Evolutionary conservation across 2,888 invertebrate genomes (phyloP).

Genomic region (Protonemura montana): DNA sequence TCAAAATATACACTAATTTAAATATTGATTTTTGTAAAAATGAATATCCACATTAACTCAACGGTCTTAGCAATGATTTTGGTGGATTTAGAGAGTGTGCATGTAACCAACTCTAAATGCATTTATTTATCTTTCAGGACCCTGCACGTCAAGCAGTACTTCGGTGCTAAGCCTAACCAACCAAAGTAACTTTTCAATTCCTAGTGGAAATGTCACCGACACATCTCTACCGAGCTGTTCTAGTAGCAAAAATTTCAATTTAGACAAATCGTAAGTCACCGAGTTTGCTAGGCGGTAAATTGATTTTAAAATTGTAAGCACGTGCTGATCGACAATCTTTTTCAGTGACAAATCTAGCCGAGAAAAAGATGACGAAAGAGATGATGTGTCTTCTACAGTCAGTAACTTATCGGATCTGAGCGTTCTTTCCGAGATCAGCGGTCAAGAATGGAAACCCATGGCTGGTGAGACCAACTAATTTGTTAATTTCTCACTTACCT

Average conservation of each 20-base stretch:
- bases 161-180: neutral
- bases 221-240: conserved; percentile 44
- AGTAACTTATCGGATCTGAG: conserved; percentile 68
- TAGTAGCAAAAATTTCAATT: conserved; percentile 16
- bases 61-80: too few species aligned
- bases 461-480: conserved; percentile 60
- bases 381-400: conserved; percentile 62
- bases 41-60: too few species aligned
- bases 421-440: conserved; percentile 71
- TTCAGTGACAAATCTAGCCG: neutral
- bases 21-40: too few species aligned
- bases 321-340: neutral
- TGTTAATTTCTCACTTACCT: too few species aligned
- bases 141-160: neutral
- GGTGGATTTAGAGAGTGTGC: too few species aligned
- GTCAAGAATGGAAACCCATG: conserved; percentile 73
- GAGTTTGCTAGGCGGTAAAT: neutral
- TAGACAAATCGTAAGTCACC: conserved; percentile 33
- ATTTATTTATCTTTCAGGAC: neutral
- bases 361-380: conserved; percentile 55
- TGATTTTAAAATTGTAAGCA: neutral
- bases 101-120: too few species aligned
- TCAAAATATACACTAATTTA: too few species aligned
- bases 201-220: conserved; percentile 43
- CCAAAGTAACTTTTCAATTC: neutral